Percentiles rank a stretch among this genome's conserved stretches.
Evolutionary conservation across 1,140 invertebrate species (phyloP).

Genomic region (Doryteuthis pealeii): DNA sequence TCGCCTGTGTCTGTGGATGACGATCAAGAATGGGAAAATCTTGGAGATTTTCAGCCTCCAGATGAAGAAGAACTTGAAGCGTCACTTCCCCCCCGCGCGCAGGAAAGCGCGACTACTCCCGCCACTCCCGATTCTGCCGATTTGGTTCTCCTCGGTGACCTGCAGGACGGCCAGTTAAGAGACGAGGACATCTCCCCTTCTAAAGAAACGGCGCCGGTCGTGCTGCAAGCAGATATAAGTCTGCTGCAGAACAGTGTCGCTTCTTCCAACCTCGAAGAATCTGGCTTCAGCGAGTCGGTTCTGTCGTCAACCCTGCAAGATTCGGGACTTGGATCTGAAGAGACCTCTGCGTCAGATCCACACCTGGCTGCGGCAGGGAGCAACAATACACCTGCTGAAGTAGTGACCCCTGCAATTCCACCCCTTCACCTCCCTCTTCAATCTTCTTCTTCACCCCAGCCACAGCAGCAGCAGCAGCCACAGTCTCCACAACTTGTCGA

Average conservation of each 20-base stretch:
- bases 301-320: slow-evolving; percentile 4
- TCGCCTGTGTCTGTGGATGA: neutral
- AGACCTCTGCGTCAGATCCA: neutral
- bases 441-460: neutral
- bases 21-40: slow-evolving; percentile 3
- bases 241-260: neutral
- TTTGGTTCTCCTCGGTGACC: neutral
- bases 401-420: neutral
- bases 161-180: neutral
- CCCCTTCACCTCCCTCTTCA: neutral
- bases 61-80: neutral
- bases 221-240: neutral
- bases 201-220: neutral
- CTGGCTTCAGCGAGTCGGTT: neutral
- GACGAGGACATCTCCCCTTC: neutral
- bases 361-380: neutral
- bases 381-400: neutral
- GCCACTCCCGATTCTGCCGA: neutral
- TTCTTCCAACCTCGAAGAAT: neutral
- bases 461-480: neutral
- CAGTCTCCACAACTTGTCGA: neutral
- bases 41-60: neutral
- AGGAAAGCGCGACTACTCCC: neutral
- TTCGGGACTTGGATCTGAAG: slow-evolving; percentile 7
- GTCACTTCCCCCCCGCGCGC: neutral